A percentile compares a stretch with the other conserved stretches of the same genome.
Evolutionary conservation across 2,113 vertebrate genomes (phyloP).

Genomic region (Agapornis roseicollis): DNA sequence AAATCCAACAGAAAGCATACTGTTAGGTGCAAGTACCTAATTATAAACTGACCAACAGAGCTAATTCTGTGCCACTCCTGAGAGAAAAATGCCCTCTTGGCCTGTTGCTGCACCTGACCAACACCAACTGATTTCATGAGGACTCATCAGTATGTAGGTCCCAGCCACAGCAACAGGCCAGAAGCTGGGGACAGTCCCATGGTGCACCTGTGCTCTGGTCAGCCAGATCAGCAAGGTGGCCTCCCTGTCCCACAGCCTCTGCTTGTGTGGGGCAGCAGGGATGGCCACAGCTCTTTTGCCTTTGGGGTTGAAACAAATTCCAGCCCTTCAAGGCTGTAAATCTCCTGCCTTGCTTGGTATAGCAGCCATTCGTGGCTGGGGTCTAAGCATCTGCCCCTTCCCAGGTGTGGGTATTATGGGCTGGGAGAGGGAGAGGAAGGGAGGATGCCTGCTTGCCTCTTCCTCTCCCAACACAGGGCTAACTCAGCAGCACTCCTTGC

Average conservation of each 20-base stretch:
- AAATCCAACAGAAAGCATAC: conserved; percentile 40
- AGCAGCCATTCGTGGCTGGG: fast-evolving
- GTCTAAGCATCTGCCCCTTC: not conserved
- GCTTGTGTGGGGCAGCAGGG: not conserved
- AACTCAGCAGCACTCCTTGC: not conserved
- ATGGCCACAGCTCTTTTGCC: not conserved
- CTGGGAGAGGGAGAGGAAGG: not conserved
- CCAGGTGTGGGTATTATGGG: fast-evolving
- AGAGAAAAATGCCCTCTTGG: not conserved
- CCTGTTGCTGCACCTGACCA: not conserved
- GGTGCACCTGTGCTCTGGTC: not conserved
- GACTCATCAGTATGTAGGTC: fast-evolving
- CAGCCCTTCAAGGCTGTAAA: not conserved
- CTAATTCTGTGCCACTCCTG: not conserved
- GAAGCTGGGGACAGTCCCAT: fast-evolving
- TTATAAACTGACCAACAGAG: conserved; percentile 20
- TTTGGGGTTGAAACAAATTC: not conserved
- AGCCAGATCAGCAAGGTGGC: not conserved
- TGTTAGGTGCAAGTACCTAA: not conserved
- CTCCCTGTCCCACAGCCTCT: fast-evolving
- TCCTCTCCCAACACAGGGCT: not conserved
- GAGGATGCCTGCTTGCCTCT: not conserved
- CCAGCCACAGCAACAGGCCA: not conserved
- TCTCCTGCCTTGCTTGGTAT: not conserved
- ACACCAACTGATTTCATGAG: not conserved